Evolutionary conservation across 2,113 vertebrate genomes (phyloP).

Genomic region (Osmerus eperlanus): DNA sequence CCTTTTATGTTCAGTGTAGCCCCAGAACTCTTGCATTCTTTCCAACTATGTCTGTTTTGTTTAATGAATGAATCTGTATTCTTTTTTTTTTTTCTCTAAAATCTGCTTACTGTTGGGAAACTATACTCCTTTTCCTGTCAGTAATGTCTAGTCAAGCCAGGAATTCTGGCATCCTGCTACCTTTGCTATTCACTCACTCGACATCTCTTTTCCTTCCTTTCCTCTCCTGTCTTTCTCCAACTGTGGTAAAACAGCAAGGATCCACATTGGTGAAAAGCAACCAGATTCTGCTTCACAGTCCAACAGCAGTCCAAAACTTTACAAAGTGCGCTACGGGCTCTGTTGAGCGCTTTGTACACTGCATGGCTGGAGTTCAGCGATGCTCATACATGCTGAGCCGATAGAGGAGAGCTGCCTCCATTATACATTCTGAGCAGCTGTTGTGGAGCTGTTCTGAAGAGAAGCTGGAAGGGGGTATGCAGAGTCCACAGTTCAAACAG

Average conservation of each 20-base stretch:
- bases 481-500: constrained; percentile 54
- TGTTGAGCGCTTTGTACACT: not conserved
- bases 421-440: constrained; percentile 66
- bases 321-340: not conserved
- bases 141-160: constrained; percentile 9
- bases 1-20: not conserved
- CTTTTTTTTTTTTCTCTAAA: not conserved
- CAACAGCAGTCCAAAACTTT: constrained; percentile 17
- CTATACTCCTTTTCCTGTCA: not conserved
- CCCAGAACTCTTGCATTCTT: not conserved
- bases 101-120: constrained; percentile 6
- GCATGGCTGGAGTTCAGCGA: constrained; percentile 44
- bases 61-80: not conserved
- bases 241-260: constrained; percentile 9
- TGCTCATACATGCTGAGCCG: constrained; percentile 23
- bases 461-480: constrained; percentile 37
- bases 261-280: constrained; percentile 25
- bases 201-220: not conserved
- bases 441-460: constrained; percentile 66
- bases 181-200: constrained; percentile 20
- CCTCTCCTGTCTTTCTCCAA: not conserved
- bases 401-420: constrained; percentile 44
- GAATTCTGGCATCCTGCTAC: not conserved
- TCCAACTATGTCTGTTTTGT: no score
- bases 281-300: not conserved